Percentiles rank a stretch among this genome's conserved stretches.
phyloP scores from a whole-genome alignment of 1,140 invertebrate genomes.

The Lordiphosa stackelbergi region DNA sequence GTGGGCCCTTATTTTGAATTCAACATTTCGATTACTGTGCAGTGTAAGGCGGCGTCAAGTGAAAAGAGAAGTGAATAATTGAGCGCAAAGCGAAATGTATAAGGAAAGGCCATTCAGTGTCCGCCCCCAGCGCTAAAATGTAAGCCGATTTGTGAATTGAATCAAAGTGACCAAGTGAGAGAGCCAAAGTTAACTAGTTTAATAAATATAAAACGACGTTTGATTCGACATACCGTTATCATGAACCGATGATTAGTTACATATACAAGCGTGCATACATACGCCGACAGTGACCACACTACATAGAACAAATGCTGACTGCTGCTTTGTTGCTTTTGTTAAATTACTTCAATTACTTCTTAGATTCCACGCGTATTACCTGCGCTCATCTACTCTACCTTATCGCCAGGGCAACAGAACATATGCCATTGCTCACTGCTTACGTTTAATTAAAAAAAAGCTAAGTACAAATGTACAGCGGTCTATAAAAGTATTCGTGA shows the following conservation, averaged over 20 bases:
- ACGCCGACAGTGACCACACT: too few relatives aligned
- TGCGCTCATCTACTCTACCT: conserved; percentile 18
- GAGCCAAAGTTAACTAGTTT: conserved; percentile 13
- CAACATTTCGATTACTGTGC: conserved; percentile 13
- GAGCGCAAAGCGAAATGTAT: conserved; percentile 20
- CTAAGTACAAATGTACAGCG: too few relatives aligned
- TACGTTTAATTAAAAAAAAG: conserved; percentile 2
- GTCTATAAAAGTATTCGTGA: too few relatives aligned
- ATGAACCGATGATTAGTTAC: conserved; percentile 3
- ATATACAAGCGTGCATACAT: conserved; percentile 4
- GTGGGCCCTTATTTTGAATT: conserved; percentile 8
- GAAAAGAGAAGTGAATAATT: conserved; percentile 34
- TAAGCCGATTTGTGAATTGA: conserved; percentile 33
- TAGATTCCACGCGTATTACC: conserved; percentile 22
- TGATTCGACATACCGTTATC: conserved; percentile 4
- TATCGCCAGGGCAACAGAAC: conserved; percentile 1
- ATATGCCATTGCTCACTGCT: conserved; percentile 3
- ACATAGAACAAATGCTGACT: too few relatives aligned
- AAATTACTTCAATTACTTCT: conserved; percentile 1
- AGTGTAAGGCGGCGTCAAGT: conserved; percentile 7
- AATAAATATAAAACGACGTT: conserved; percentile 24
- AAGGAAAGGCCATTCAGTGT: conserved; percentile 20
- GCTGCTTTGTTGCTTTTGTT: too few relatives aligned
- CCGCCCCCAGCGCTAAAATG: conserved; percentile 25
- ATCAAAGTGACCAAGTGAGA: conserved; percentile 23